Evolutionary conservation across 2,113 vertebrate genomes (phyloP), one percentile per base, ranked within the genome.

Genomic region (Cyprinodon brontotheroides): DNA sequence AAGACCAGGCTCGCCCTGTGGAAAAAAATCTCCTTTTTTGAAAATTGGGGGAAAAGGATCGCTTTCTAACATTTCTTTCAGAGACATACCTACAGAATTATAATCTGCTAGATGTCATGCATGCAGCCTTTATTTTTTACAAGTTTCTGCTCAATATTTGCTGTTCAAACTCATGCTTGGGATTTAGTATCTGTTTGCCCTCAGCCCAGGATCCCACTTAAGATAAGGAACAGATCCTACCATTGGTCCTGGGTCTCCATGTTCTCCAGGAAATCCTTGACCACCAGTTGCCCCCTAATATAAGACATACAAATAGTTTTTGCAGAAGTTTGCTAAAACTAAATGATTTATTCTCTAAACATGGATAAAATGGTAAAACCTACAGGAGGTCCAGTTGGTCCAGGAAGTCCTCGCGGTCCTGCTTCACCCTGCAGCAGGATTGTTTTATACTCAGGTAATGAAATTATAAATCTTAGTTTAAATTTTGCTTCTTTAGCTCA

Each of bases 401-500:
- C 98, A 57, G 95, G 95, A 86, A 94, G 94, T 87, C 98, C 98
- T 90, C 98, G 94, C 80, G 96, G 89, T 91, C 98, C 98, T 63
- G 95, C 68, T 79, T 98, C 97, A 87, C 98, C 98, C 98, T 99
- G 85, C 68, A 83, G 85, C 0, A 62, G 2, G 9, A 47, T 61
- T 2, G 45, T n/a, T 45, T 62, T 13, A 63, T 9, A 39, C 15
- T 70, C 4, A 17, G 3, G 60, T n/a, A 1, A 60, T 61, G 22
- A 6, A 64, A 41, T 17, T 41, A 6, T 15, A 20, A 22, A 61
- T 48, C 10, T 0, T 15, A n/a, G 0, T 41, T 20, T 0, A 0
- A 61, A 72, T 4, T 6, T 36, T 64, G 36, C 12, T 11, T 38
- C 2, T 4, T 3, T 0, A 43, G 13, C 39, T 39, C 2, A 53